Evolutionary conservation across 1,140 invertebrate genomes (phyloP).

Genomic region (Geopemphigus sp.): DNA sequence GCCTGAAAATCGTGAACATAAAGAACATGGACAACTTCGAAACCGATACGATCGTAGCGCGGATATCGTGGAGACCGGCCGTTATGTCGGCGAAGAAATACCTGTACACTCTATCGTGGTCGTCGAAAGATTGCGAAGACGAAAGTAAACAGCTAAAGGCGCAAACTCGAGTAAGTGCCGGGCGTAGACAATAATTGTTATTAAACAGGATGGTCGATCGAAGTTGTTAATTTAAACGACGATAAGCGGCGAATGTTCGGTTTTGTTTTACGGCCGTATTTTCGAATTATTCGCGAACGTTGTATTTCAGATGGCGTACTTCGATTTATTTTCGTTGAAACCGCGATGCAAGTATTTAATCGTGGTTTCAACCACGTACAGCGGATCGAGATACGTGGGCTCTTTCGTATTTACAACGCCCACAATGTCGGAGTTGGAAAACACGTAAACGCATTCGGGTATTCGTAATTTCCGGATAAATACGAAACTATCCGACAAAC

Average conservation of each 20-base stretch:
- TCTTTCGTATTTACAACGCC: constrained; percentile 4
- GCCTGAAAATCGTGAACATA: constrained; percentile 7
- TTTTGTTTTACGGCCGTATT: too few species aligned
- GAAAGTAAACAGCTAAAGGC: not conserved
- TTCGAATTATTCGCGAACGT: not conserved
- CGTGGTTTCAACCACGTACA: not conserved
- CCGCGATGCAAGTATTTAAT: constrained; percentile 5
- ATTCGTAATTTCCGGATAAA: not conserved
- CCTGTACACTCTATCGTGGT: not conserved
- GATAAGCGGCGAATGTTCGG: too few species aligned
- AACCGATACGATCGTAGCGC: not conserved
- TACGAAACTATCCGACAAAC: not conserved
- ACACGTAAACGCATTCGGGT: not conserved
- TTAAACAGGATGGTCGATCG: too few species aligned
- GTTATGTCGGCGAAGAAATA: not conserved
- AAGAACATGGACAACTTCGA: not conserved
- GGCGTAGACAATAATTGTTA: too few species aligned
- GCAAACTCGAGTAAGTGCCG: not conserved
- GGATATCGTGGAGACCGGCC: constrained; percentile 28
- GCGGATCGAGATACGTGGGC: constrained; percentile 29
- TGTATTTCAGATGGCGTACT: constrained; percentile 19
- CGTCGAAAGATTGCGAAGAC: not conserved
- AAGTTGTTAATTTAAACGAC: too few species aligned
- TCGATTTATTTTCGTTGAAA: constrained; percentile 34
- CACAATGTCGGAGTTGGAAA: not conserved